These are phyloP conservation scores for Pseudobourletiella spinata DNA, from an alignment of 1,140 invertebrate species.

Conservation along the genomic window DNA sequence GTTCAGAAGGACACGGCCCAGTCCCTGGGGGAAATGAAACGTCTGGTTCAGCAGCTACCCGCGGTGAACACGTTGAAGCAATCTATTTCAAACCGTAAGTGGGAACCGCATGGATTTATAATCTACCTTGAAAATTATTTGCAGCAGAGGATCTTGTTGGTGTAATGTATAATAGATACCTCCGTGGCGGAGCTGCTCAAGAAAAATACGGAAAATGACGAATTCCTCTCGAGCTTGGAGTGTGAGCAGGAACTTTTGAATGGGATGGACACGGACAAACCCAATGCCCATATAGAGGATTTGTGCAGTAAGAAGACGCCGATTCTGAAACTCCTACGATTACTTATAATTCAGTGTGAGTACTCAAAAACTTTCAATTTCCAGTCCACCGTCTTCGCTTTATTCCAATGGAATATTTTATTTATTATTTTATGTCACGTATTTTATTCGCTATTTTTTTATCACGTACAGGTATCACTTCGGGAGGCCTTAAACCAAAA, in stretches of 20 bases:
- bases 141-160: too few species aligned
- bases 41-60: constrained; percentile 81
- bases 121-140: too few species aligned
- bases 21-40: constrained; percentile 85
- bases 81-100: constrained; percentile 58
- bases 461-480: constrained; percentile 29
- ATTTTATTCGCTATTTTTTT: too few species aligned
- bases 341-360: constrained; percentile 81
- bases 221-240: constrained; percentile 57
- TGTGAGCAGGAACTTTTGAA: constrained; percentile 86
- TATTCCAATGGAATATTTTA: constrained; percentile 5
- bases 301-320: constrained; percentile 74
- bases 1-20: constrained; percentile 52
- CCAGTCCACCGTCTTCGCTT: not conserved
- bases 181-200: constrained; percentile 67
- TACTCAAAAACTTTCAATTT: constrained; percentile 50
- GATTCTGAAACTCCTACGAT: constrained; percentile 66
- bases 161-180: constrained; percentile 50
- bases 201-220: constrained; percentile 55
- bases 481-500: constrained; percentile 76
- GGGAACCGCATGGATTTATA: not conserved
- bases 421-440: too few species aligned
- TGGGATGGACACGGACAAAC: constrained; percentile 81
- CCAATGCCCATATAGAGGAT: constrained; percentile 80
- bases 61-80: constrained; percentile 80